Evolutionary conservation across 1,140 invertebrate genomes (phyloP).

Genomic region (Metopolophium dirhodum): DNA sequence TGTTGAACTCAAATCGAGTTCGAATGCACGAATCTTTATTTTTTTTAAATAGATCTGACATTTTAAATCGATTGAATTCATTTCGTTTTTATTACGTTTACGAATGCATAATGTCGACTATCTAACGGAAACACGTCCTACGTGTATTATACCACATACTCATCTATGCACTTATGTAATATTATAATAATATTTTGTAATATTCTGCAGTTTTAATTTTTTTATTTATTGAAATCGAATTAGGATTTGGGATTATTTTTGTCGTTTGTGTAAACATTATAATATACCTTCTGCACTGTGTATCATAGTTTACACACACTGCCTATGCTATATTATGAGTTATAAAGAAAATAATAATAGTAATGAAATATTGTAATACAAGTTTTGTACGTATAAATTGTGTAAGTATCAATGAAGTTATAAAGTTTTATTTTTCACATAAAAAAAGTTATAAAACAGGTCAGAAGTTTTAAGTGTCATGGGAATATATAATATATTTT

Average conservation of each 20-base stretch:
- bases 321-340: background rate
- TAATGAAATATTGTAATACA: constrained; percentile 23
- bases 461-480: constrained; percentile 35
- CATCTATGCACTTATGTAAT: too few relatives aligned
- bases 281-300: background rate
- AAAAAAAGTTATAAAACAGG: constrained; percentile 19
- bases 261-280: background rate
- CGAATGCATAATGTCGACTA: background rate
- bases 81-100: too few relatives aligned
- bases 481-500: background rate
- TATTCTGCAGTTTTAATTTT: background rate
- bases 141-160: too few relatives aligned
- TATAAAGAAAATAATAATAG: background rate
- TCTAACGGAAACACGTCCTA: background rate
- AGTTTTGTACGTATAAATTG: background rate
- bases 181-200: background rate
- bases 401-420: constrained; percentile 24
- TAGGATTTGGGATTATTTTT: background rate
- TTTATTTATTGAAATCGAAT: background rate
- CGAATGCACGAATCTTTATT: background rate
- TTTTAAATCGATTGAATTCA: background rate
- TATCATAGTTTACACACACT: background rate
- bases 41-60: background rate
- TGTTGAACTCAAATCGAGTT: background rate
- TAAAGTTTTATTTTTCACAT: constrained; percentile 25